These are phyloP conservation scores for Eptatretus atami DNA, from an alignment of 2,797 vertebrate species.

Conservation along the genomic window DNA sequence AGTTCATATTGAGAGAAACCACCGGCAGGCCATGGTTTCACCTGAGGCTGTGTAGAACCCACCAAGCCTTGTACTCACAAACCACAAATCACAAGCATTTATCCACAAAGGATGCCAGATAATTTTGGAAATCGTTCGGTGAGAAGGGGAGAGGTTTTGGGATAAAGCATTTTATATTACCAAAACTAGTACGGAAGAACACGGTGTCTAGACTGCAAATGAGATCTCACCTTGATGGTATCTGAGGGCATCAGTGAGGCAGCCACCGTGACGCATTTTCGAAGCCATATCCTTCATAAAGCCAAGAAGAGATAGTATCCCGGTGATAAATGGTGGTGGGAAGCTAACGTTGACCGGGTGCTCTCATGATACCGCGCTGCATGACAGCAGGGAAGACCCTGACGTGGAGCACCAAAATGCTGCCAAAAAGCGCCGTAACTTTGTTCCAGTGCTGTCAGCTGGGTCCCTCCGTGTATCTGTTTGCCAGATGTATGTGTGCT, in stretches of 20 bases:
- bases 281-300: slow-evolving; percentile 53
- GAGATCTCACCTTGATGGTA: slow-evolving; percentile 28
- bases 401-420: slow-evolving; percentile 27
- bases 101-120: too few relatives aligned
- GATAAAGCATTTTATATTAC: too few relatives aligned
- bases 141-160: too few relatives aligned
- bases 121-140: too few relatives aligned
- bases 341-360: slow-evolving; percentile 57
- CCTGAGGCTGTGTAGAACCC: slow-evolving; percentile 37
- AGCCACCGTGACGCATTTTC: slow-evolving; percentile 47
- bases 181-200: too few relatives aligned
- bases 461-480: slow-evolving; percentile 47
- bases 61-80: slow-evolving; percentile 12
- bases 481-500: slow-evolving; percentile 53
- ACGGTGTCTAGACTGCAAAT: too few relatives aligned
- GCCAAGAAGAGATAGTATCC: slow-evolving; percentile 46
- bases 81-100: neutral
- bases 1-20: slow-evolving; percentile 89
- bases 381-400: slow-evolving; percentile 46
- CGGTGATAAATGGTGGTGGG: slow-evolving; percentile 43
- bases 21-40: slow-evolving; percentile 39
- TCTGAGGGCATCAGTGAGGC: slow-evolving; percentile 22
- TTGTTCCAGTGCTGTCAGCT: slow-evolving; percentile 33
- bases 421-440: slow-evolving; percentile 31
- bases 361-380: slow-evolving; percentile 84